phyloP scores from a whole-genome alignment of 2,797 vertebrate species.

The Aulostomus chinensis region DNA sequence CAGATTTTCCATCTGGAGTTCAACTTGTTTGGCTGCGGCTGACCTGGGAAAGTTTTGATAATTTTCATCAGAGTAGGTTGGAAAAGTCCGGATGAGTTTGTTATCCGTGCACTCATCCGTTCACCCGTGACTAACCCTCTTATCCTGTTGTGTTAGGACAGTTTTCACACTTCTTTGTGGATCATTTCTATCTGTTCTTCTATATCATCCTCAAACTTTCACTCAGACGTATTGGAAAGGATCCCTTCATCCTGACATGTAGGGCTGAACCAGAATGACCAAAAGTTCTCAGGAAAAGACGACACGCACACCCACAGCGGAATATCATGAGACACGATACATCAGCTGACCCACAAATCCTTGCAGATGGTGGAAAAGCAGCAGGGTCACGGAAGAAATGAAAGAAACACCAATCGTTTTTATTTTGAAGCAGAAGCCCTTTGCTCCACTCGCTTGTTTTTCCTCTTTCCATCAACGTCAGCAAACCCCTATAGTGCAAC shows the following conservation, averaged over 20 bases:
- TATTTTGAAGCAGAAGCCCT: conserved; percentile 6
- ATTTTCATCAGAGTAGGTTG: not conserved
- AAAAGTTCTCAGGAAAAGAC: too few species aligned
- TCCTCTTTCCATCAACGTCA: conserved; percentile 44
- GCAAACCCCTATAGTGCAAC: conserved; percentile 8
- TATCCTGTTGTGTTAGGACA: not conserved
- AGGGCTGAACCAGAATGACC: too few species aligned
- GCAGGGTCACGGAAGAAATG: conserved; percentile 1
- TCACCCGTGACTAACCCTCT: not conserved
- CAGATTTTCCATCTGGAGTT: conserved; percentile 34
- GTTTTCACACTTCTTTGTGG: too few species aligned
- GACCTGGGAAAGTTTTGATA: not conserved
- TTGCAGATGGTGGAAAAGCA: conserved; percentile 15
- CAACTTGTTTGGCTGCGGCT: conserved; percentile 14
- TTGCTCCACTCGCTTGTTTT: conserved; percentile 15
- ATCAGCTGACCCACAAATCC: conserved; percentile 12
- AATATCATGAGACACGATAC: conserved; percentile 16
- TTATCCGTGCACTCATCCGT: not conserved
- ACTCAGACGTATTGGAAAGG: too few species aligned
- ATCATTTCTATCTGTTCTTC: too few species aligned
- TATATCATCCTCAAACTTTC: too few species aligned
- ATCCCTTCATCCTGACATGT: too few species aligned
- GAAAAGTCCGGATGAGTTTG: conserved; percentile 1
- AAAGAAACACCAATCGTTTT: conserved; percentile 14
- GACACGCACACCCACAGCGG: conserved; percentile 8